Conservation (phyloP, 2,888 invertebrate species). For the Philereme vetulata region DNA sequence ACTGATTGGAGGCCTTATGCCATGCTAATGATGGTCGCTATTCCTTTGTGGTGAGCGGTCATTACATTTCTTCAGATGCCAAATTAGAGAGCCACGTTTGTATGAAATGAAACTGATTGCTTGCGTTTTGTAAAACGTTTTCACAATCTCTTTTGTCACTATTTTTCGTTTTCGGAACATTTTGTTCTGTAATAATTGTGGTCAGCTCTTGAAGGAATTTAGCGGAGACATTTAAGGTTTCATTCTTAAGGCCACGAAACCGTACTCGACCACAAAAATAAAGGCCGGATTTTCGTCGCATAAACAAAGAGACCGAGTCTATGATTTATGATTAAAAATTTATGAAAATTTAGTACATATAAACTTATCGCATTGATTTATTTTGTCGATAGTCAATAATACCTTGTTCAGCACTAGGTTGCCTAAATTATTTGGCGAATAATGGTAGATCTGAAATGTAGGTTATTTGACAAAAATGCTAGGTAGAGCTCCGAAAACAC, state of each 20-base stretch:
- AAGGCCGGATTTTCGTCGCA: too few relatives aligned
- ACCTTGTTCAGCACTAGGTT: too few relatives aligned
- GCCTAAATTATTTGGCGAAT: too few relatives aligned
- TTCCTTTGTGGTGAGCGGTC: slow-evolving; percentile 39
- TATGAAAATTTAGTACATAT: too few relatives aligned
- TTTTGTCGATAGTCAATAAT: too few relatives aligned
- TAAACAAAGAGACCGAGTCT: too few relatives aligned
- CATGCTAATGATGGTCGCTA: slow-evolving; percentile 33
- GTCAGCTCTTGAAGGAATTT: slow-evolving; percentile 1
- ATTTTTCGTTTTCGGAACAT: slow-evolving; percentile 3
- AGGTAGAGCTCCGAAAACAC: not conserved
- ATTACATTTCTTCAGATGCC: slow-evolving; percentile 39
- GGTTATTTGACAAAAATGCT: too few relatives aligned
- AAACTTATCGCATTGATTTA: too few relatives aligned
- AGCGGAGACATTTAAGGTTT: not conserved
- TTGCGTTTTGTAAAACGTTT: slow-evolving; percentile 35
- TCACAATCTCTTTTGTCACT: slow-evolving; percentile 5
- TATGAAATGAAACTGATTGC: slow-evolving; percentile 38
- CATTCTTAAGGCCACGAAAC: too few relatives aligned
- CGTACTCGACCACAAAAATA: too few relatives aligned
- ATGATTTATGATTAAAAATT: too few relatives aligned
- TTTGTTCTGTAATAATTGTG: slow-evolving; percentile 2
- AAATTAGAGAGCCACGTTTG: slow-evolving; percentile 42
- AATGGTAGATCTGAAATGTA: too few relatives aligned
- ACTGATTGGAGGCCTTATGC: slow-evolving; percentile 37